Base-by-base conservation (phyloP, 1,140 invertebrate species). In the Drosophila watanabei region DNA sequence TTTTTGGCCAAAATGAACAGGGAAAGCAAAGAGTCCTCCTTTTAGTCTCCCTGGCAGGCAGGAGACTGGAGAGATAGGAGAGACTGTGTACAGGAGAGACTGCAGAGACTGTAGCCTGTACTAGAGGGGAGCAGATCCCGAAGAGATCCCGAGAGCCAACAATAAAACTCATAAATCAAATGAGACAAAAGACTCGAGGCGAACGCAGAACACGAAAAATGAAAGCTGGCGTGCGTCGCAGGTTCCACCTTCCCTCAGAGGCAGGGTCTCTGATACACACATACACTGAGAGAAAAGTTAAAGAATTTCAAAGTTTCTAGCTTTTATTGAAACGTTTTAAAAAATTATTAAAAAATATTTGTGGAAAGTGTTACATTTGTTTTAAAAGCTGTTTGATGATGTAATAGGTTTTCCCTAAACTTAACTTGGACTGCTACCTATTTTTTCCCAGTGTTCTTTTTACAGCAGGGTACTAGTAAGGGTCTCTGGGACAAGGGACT, bases 121-220 rank as follows among this genome's bases (percentile, higher is more conserved):
- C 43, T 59, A 51, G 61, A 65, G 57, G 65, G 37, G 52, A 60
- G 35, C 24, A 49, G 24, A 48, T 24, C 39, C 13, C 45, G 10
- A 16, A 18, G 16, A 39, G 48, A 60, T 61, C 30, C 52, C 58
- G 59, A 49, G 75, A 57, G 51, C n/a, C 75, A 78, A 90, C 86
- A 90, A 90, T 90, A 90, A 90, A 90, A 90, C 86, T 86, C 86
- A 90, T 90, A 90, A 90, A 90, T 90, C 86, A 90, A 90, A 90
- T 80, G 75, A 90, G 87, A 90, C 86, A 90, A 90, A 90, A 90
- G 82, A 90, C 86, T 90, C 71, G 86, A 71, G 86, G 86, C 85
- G 75, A 89, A 89, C 85, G 85, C 85, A 88, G 69, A 79, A 83
- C 71, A 60, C 75, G 64, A 80, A 82, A 83, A 83, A 80, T 70